Evolutionary conservation across 2,113 vertebrate genomes (phyloP), one percentile per base, ranked within the genome.

Genomic region (Fulica atra): DNA sequence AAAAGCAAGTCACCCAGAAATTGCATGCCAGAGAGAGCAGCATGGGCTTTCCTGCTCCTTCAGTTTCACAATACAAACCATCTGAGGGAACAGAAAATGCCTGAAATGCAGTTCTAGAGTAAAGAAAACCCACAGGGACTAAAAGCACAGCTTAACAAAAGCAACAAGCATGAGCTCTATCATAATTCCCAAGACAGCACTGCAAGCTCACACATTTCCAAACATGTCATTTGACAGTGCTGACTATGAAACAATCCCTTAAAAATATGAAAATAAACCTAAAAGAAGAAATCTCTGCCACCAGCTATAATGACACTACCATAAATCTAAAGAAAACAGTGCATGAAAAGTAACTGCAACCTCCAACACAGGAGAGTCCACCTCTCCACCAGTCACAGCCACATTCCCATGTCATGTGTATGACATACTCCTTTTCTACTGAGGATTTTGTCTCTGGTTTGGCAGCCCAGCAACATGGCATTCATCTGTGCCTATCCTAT

Each of bases 161-260:
- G 79, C 13, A 94, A 71, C 57, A 80, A 89, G 44, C 56, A 66
- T 31, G 59, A 71, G 35, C 65, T 81, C 84, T 63, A 26, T 36
- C 80, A 56, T 44, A 81, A 94, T 83, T 90, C 72, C 78, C 78
- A 86, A 93, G 90, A 81, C 38, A 57, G 42, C 44, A 36, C 81
- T 71, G 73, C 60, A 94, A 92, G 66, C 44, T 91, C 81, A 23
- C 51, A 80, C 6, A 0, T 94, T 97, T 96, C 71, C 38, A 96
- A 96, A 94, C n/a, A 57, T 38, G 26, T 85, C 60, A 92, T 78
- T 93, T 90, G 92, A 93, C 86, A 94, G 89, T 26, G 36, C 26
- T 69, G 40, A 88, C 63, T 96, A 93, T 18, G 42, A 91, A 88
- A 88, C 2, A 36, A 65, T 81, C 81, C 73, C 54, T 88, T 88